Percentiles rank a stretch among this genome's conserved stretches.
These are phyloP conservation scores for Crotalus tigris DNA, from an alignment of 2,113 vertebrate species.

Conservation along the genomic window DNA sequence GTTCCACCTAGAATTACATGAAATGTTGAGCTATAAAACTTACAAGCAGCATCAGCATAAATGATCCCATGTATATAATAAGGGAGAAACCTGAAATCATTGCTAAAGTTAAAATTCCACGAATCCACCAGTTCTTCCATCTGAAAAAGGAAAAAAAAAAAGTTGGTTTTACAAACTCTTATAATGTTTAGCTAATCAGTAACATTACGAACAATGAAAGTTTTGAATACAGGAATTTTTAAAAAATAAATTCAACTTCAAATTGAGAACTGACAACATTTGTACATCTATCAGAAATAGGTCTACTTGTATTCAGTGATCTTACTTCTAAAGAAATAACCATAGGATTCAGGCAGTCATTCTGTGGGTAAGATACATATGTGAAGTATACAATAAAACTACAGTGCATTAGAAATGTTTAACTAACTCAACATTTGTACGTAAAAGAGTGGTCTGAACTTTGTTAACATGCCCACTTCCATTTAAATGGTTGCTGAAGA, in stretches of 20 bases:
- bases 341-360: neutral
- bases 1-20: too few relatives aligned
- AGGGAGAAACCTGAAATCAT: slow-evolving; percentile 93
- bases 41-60: slow-evolving; percentile 89
- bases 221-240: neutral
- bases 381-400: neutral
- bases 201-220: neutral
- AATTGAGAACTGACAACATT: neutral
- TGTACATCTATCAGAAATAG: neutral
- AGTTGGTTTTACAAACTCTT: neutral
- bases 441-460: neutral
- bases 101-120: slow-evolving; percentile 88
- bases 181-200: neutral
- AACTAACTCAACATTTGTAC: neutral
- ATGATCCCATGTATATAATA: slow-evolving; percentile 91
- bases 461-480: neutral
- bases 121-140: slow-evolving; percentile 99
- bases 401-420: neutral
- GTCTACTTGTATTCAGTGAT: neutral
- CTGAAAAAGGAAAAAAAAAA: slow-evolving; percentile 64
- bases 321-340: neutral
- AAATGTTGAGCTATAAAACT: slow-evolving; percentile 47
- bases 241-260: neutral
- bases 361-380: neutral
- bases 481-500: neutral